Evolutionary conservation across 2,113 vertebrate genomes (phyloP).

Genomic region (Egretta garzetta): DNA sequence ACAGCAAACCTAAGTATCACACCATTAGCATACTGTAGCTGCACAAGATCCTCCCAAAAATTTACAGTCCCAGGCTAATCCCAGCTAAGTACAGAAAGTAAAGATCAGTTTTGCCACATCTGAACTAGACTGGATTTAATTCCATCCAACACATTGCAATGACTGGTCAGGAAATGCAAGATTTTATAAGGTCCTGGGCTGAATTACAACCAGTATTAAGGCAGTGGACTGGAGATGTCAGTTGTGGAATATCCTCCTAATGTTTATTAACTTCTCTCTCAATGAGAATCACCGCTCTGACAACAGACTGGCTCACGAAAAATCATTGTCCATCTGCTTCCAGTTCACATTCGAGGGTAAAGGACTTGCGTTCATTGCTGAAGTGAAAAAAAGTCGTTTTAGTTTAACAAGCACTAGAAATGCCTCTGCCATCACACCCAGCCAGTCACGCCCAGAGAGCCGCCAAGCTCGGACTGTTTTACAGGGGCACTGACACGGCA

Average conservation of each 20-base stretch:
- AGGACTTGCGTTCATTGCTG: background rate
- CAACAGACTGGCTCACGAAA: background rate
- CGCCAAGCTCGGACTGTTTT: background rate
- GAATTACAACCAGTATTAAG: conserved; percentile 29
- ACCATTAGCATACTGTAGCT: background rate
- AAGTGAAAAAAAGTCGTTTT: background rate
- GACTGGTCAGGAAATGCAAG: background rate
- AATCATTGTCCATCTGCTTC: background rate
- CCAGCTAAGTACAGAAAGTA: background rate
- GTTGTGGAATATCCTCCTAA: conserved; percentile 20
- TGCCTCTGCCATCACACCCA: background rate
- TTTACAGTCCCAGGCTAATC: conserved; percentile 11
- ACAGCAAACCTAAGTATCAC: background rate
- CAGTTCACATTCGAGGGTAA: background rate
- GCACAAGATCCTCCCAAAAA: conserved; percentile 5
- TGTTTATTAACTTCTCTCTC: conserved; percentile 45
- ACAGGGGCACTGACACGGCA: background rate
- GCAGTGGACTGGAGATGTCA: background rate
- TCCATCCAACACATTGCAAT: background rate
- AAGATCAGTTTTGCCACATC: conserved; percentile 22
- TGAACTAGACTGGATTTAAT: conserved; percentile 5
- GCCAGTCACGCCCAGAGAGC: background rate
- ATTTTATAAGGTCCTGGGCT: background rate
- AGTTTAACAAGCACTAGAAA: background rate
- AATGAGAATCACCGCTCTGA: background rate